Evolutionary conservation across 2,113 vertebrate genomes (phyloP), one percentile per base, ranked within the genome.

Genomic region (Heterochromis multidens): DNA sequence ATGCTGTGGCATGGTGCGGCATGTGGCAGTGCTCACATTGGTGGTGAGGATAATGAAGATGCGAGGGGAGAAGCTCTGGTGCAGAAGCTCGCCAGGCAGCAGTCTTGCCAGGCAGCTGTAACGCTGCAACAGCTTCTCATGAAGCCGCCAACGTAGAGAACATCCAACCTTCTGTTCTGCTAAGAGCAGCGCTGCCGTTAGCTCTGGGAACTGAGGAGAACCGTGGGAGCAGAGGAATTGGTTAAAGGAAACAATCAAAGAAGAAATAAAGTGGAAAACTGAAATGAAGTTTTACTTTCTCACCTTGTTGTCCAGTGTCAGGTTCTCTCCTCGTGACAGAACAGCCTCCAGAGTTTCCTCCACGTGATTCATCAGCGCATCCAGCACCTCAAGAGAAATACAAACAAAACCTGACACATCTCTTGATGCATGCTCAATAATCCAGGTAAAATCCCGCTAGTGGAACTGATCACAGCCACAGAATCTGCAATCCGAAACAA

Each of bases 121-220:
- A 83, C 97, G 97, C 93, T 97, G 97, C 46, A 99, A 94, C 77
- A 99, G 93, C 89, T 98, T 98, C 93, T 99, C 97, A 0, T 99
- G 98, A 3, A 96, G 96, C 79, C 98, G 96, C 98, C 98, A 99
- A 57, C 98, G 98, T 62, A 99, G 95, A 49, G 98, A 99, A 86
- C 95, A 90, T 0, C 97, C 97, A 2, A 97, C 97, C 93, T 97
- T 97, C 93, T 98, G 97, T 84, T 99, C 98, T 1, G 97, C 98
- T 0, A 95, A 88, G 19, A 97, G 96, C 92, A 99, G 95, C 1
- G 97, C 97, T 2, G 97, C 95, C 92, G 99, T 96, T 94, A 99
- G 92, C 79, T 98, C 98, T 16, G 97, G 96, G 79, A 98, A 79
- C 91, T 94, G 81, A 43, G 12, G 13, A 54, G 23, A 74, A 56